Conservation (phyloP, 2,113 vertebrate genomes). For the Mormyrus iriodes region DNA sequence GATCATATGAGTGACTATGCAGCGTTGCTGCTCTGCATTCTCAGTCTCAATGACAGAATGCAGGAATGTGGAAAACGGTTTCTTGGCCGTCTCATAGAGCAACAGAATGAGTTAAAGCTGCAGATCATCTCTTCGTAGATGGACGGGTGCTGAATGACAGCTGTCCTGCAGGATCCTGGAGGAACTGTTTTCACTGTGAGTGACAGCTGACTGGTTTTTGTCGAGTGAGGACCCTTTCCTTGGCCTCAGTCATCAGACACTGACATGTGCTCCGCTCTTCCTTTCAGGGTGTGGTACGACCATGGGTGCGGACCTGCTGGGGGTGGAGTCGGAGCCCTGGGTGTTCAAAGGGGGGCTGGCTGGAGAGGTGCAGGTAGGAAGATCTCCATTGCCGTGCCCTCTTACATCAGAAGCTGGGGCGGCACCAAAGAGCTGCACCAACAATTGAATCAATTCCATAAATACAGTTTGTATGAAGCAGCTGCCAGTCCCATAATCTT, state of each 20-base stretch:
- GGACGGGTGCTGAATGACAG: constrained; percentile 65
- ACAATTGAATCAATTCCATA: not conserved
- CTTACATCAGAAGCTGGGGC: not conserved
- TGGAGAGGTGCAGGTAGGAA: constrained; percentile 74
- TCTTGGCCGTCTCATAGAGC: not conserved
- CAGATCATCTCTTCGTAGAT: constrained; percentile 49
- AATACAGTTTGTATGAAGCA: not conserved
- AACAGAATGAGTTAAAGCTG: not conserved
- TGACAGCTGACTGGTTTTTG: not conserved
- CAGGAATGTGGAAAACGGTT: not conserved
- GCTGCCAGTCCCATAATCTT: not conserved
- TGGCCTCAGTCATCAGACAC: not conserved
- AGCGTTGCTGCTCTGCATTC: not conserved
- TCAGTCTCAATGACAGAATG: not conserved
- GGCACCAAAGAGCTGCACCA: not conserved
- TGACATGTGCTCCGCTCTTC: constrained; percentile 15
- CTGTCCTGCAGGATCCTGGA: constrained; percentile 64
- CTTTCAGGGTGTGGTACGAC: constrained; percentile 69
- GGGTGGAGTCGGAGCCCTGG: constrained; percentile 70
- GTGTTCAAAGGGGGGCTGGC: constrained; percentile 68
- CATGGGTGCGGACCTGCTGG: constrained; percentile 50
- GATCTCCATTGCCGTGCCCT: not conserved
- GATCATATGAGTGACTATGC: not conserved
- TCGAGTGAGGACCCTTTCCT: not conserved
- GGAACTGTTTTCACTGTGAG: constrained; percentile 79